These are phyloP conservation scores for Drosophila ogumai DNA, from an alignment of 1,140 invertebrate species.

Conservation along the genomic window DNA sequence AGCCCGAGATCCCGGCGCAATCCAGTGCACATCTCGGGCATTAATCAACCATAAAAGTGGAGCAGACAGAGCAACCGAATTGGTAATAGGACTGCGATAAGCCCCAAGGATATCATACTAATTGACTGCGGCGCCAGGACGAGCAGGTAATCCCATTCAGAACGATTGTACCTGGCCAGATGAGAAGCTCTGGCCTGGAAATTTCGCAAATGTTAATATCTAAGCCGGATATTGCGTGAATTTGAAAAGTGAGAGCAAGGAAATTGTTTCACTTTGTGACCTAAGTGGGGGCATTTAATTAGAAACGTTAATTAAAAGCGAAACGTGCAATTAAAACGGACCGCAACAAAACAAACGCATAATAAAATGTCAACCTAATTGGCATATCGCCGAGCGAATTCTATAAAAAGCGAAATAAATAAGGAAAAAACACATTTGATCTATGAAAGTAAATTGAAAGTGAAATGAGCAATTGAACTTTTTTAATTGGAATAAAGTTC, in stretches of 20 bases:
- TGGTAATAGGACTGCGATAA: constrained; percentile 56
- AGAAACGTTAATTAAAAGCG: constrained; percentile 43
- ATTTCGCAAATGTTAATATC: constrained; percentile 6
- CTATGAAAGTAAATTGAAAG: constrained; percentile 29
- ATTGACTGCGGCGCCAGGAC: constrained; percentile 40
- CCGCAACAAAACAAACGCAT: constrained; percentile 34
- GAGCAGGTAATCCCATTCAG: constrained; percentile 12
- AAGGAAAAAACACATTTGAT: not conserved
- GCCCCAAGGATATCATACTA: constrained; percentile 64
- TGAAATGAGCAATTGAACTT: constrained; percentile 2
- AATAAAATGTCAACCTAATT: constrained; percentile 58
- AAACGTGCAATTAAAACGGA: constrained; percentile 43
- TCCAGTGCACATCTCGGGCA: constrained; percentile 59
- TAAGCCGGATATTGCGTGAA: constrained; percentile 42
- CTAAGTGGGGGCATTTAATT: constrained; percentile 14
- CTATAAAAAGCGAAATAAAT: constrained; percentile 10
- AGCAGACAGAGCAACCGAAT: constrained; percentile 55
- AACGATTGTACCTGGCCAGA: constrained; percentile 8
- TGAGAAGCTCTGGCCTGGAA: not conserved
- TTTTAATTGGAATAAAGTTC: constrained; percentile 2
- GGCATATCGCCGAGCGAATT: not conserved
- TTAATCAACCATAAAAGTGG: constrained; percentile 69
- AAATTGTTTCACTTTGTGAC: constrained; percentile 16
- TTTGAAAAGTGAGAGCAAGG: constrained; percentile 10
- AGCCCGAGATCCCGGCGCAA: constrained; percentile 34